phyloP scores from a whole-genome alignment of 1,140 invertebrate genomes.

The Drosophila gunungcola region DNA sequence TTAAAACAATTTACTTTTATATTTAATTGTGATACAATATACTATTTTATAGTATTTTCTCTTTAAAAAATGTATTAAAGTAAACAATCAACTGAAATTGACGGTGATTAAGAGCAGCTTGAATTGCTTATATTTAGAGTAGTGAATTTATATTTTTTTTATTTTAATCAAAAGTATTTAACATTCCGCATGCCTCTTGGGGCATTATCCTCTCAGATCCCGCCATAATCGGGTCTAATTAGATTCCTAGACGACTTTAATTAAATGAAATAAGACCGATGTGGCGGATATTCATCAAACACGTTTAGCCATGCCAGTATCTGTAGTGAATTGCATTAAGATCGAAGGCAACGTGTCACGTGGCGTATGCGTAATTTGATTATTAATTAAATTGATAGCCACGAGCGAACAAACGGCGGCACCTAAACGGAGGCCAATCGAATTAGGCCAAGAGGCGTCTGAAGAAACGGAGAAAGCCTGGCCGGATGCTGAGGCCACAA shows the following conservation, averaged over 20 bases:
- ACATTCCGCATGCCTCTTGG: not conserved
- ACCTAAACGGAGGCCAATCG: constrained; percentile 71
- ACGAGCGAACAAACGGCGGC: constrained; percentile 32
- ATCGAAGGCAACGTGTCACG: constrained; percentile 45
- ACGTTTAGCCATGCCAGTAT: not conserved
- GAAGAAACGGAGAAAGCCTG: not conserved
- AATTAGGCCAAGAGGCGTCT: constrained; percentile 47
- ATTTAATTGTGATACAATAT: too few species aligned
- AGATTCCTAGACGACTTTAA: constrained; percentile 37
- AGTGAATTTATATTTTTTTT: not conserved
- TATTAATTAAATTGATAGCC: constrained; percentile 73
- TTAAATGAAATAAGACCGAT: constrained; percentile 59
- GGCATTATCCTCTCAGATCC: constrained; percentile 1
- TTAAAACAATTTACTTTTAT: too few species aligned
- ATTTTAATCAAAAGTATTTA: too few species aligned
- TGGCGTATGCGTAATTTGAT: constrained; percentile 80
- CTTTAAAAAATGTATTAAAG: not conserved
- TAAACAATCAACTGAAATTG: not conserved
- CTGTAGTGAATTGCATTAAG: constrained; percentile 24
- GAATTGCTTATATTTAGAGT: not conserved
- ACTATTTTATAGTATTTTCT: too few species aligned
- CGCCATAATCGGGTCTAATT: constrained; percentile 25
- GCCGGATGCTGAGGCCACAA: constrained; percentile 34
- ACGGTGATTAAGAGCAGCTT: not conserved
- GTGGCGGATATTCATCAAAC: constrained; percentile 21